Percentiles rank a stretch among this genome's conserved stretches.
Evolutionary conservation across 2,113 vertebrate species (phyloP).

Genomic region (Scatophagus argus): DNA sequence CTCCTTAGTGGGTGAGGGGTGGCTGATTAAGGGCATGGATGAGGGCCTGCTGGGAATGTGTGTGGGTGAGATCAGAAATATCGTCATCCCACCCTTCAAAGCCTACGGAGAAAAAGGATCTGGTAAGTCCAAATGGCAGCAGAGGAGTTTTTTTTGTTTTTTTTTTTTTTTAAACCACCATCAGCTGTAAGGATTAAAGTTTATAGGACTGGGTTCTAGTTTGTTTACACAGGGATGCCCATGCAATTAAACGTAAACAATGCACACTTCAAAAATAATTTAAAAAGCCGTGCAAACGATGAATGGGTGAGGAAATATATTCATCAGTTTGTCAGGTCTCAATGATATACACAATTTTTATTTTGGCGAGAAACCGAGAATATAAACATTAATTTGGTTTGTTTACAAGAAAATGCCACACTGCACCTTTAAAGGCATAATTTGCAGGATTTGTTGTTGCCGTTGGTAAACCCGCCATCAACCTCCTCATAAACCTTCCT

Average conservation of each 20-base stretch:
- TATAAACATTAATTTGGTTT: background rate
- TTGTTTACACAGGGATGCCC: background rate
- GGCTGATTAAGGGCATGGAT: constrained; percentile 96
- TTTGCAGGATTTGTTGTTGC: too few relatives aligned
- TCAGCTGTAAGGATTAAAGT: background rate
- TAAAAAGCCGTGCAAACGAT: background rate
- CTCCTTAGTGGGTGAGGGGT: constrained; percentile 91
- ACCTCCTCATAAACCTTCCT: too few relatives aligned
- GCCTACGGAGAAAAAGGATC: constrained; percentile 96
- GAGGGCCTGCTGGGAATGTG: constrained; percentile 97
- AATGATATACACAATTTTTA: background rate
- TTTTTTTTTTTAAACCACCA: too few relatives aligned
- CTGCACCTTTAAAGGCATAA: background rate
- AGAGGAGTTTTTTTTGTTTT: background rate
- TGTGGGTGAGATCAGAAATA: constrained; percentile 92
- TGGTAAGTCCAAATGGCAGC: constrained; percentile 74
- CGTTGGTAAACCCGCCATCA: too few relatives aligned
- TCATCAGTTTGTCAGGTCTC: background rate
- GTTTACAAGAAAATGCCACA: background rate
- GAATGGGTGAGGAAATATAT: background rate
- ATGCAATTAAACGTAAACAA: background rate
- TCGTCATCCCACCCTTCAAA: constrained; percentile 93
- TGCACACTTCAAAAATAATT: background rate
- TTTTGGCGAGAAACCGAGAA: background rate
- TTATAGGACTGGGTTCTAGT: background rate